A percentile compares a stretch with the other conserved stretches of the same genome.
phyloP scores from a whole-genome alignment of 2,113 vertebrate genomes.

The Stigmatopora argus region DNA sequence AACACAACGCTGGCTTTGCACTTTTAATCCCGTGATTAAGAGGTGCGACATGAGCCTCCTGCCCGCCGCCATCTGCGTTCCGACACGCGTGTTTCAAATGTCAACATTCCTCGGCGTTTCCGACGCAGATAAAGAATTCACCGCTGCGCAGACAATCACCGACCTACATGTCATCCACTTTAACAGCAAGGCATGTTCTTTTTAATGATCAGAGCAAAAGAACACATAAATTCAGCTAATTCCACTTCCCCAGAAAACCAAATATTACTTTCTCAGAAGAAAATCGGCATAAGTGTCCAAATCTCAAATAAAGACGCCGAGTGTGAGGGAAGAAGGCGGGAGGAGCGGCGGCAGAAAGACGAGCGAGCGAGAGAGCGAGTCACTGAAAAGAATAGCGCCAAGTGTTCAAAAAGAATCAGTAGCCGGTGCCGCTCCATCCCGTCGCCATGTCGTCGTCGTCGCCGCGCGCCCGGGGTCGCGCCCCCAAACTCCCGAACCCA shows the following conservation, averaged over 20 bases:
- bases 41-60: constrained; percentile 68
- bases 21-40: constrained; percentile 63
- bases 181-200: neutral
- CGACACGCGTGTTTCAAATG: constrained; percentile 36
- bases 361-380: constrained; percentile 9
- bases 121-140: neutral
- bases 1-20: constrained; percentile 53
- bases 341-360: constrained; percentile 4
- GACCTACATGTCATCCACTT: neutral
- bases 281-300: constrained; percentile 51
- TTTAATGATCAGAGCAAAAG: too few relatives aligned
- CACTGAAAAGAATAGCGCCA: constrained; percentile 19
- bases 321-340: constrained; percentile 19
- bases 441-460: constrained; percentile 51
- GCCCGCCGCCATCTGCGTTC: constrained; percentile 62
- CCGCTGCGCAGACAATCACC: neutral
- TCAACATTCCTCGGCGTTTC: constrained; percentile 22
- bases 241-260: neutral
- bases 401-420: constrained; percentile 29
- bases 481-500: too few relatives aligned
- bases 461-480: too few relatives aligned
- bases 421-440: constrained; percentile 25
- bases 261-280: too few relatives aligned
- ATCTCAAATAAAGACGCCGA: constrained; percentile 42
- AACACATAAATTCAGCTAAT: neutral